These are phyloP conservation scores for Poicephalus meyeri DNA, from an alignment of 2,113 vertebrate species.

Conservation along the genomic window DNA sequence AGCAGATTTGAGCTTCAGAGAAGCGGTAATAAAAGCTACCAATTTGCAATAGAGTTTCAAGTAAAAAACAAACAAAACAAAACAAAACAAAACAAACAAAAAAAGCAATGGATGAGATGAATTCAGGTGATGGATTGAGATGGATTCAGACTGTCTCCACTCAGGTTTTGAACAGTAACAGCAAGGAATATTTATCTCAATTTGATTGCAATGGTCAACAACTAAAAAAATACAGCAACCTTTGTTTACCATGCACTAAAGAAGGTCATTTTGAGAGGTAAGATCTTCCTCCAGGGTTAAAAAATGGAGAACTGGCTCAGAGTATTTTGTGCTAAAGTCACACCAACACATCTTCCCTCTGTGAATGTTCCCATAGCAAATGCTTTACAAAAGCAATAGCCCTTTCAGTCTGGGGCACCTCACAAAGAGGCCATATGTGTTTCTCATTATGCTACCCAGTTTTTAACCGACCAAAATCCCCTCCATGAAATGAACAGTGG, in stretches of 20 bases:
- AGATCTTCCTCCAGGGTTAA: background rate
- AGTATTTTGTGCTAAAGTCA: background rate
- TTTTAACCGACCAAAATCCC: background rate
- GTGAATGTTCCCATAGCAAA: background rate
- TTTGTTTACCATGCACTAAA: background rate
- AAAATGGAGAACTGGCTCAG: background rate
- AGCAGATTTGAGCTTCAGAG: background rate
- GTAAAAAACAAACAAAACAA: background rate
- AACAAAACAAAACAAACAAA: background rate
- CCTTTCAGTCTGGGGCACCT: background rate
- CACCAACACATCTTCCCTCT: background rate
- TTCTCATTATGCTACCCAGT: background rate
- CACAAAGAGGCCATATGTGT: background rate
- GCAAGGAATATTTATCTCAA: background rate
- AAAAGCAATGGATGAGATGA: background rate
- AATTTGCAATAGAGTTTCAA: background rate
- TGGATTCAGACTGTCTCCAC: background rate
- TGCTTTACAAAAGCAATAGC: accelerated
- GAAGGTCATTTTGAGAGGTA: background rate
- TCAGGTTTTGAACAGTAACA: background rate
- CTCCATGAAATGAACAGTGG: background rate
- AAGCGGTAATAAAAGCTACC: background rate
- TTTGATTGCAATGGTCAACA: background rate
- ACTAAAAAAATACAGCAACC: background rate
- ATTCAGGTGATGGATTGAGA: background rate